Base-by-base conservation (phyloP, 1,140 invertebrate genomes). In the Neodiprion pinetum region DNA sequence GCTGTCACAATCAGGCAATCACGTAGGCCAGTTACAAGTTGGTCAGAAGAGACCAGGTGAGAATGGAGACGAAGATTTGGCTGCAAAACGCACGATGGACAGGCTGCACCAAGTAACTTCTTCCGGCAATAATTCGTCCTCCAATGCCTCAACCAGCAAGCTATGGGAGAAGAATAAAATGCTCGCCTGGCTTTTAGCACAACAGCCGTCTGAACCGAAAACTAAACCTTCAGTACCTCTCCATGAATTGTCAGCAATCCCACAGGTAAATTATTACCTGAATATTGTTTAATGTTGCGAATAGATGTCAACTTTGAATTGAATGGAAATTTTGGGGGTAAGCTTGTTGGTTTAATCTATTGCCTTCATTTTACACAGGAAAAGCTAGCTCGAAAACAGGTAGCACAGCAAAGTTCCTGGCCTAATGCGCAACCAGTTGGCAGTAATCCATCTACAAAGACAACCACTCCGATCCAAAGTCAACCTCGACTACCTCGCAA, bases 81-180 rank as follows among this genome's bases (percentile, higher is more conserved):
- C 86, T 11, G 89, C 86, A 72, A 91, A 92, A 83, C 86, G 91
- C n/a, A 81, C 87, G 10, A 87, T 88, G 81, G 90, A 90, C 73
- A 87, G 87, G 1, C 86, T 88, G 28, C 89, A 90, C 70, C 83
- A 89, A 77, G 90, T 89, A 1, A 88, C 90, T 0, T 90, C 90
- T 5, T 86, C 88, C 48, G 83, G 83, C 66, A 76, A 78, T 48
- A 82, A 82, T 7, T 77, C 77, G 23, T 71, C 81, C 40, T 83
- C 86, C n/a, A 88, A 83, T 61, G 89, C 90, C 71, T 17, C 53
- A 17, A 91, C 91, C 78, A 94, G 93, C 79, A 92, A 92, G 75
- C 88, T 96, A 7, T 94, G 93, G 85, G 92, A 95, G 84, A 94
- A 93, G 81, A 98, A 98, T 87, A 93, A 94, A 80, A 95, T 97